Base-by-base conservation (phyloP, 2,113 vertebrate genomes). In the Oreocharis arfaki region DNA sequence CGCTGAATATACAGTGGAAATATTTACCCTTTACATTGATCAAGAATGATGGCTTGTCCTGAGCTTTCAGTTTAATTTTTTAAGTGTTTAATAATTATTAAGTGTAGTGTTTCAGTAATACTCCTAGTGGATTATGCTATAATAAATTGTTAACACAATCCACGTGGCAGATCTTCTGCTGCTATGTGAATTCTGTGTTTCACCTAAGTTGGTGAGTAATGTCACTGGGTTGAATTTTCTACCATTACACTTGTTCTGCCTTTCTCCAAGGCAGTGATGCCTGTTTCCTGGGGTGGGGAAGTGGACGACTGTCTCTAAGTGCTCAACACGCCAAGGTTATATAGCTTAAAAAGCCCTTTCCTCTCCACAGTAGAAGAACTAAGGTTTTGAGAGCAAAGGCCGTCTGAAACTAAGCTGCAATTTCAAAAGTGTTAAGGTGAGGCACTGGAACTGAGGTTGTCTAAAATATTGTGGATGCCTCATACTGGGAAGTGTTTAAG, bases 161-260 rank as follows among this genome's bases (percentile, higher is more conserved):
- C 12, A 37, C 0, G 0, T n/a, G 49, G 37, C 27, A 46, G 13
- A 59, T 75, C 26, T 67, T 21, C 63, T 61, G 17, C 8, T 4
- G 16, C 39, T 61, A 20, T 70, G 22, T 33, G 17, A 82, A 68
- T 80, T 85, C 46, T 69, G 8, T 23, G 86, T 80, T 92, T 92
- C 28, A 35, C 9, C 16, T 64, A 6, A 6, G 1, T 7, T 65
- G 23, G 3, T 16, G 13, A 44, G 21, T 64, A 30, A 27, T 26
- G 8, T 41, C 57, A 35, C 19, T 18, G 8, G 26, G 18, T 23
- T 84, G 42, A 81, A 52, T 37, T 85, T 93, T 15, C n/a, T 30
- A 14, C 13, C 4, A 8, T 50, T 89, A 26, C 6, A 17, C 12
- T 73, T 65, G 7, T 61, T 77, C n/a, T 87, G 17, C 57, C 46